Evolutionary conservation across 2,113 vertebrate species (phyloP).

Genomic region (Tapirus terrestris): DNA sequence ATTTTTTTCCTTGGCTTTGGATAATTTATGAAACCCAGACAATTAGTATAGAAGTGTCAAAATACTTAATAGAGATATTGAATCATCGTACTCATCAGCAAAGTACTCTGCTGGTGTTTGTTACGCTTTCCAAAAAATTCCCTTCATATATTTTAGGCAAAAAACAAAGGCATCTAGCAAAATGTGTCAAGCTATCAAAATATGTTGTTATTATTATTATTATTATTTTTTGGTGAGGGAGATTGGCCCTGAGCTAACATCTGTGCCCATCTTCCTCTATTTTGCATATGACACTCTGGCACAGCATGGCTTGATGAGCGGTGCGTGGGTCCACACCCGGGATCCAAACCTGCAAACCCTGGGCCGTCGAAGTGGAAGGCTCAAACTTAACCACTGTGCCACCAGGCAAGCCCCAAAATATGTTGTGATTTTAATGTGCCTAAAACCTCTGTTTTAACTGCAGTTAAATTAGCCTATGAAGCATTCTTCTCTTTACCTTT

Average conservation of each 20-base stretch:
- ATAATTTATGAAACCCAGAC: neutral
- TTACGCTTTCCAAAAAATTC: neutral
- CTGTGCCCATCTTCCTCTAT: too few relatives aligned
- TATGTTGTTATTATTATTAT: neutral
- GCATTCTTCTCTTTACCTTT: neutral
- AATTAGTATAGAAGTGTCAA: neutral
- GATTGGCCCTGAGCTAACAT: too few relatives aligned
- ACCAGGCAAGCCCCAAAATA: neutral
- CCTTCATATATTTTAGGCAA: neutral
- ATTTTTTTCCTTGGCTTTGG: neutral
- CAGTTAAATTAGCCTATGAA: neutral
- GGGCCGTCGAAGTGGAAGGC: too few relatives aligned
- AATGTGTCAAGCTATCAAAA: neutral
- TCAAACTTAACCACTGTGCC: too few relatives aligned
- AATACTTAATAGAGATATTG: neutral
- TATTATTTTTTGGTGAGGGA: too few relatives aligned
- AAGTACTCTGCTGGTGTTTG: neutral
- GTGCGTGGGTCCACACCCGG: too few relatives aligned
- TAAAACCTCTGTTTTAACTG: neutral
- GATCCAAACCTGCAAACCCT: too few relatives aligned
- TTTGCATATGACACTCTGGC: too few relatives aligned
- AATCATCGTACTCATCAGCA: neutral
- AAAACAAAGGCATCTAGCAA: neutral
- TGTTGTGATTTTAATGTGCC: neutral
- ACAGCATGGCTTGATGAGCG: too few relatives aligned